phyloP scores from a whole-genome alignment of 1,140 invertebrate genomes.

The Aphaenogaster rudis region DNA sequence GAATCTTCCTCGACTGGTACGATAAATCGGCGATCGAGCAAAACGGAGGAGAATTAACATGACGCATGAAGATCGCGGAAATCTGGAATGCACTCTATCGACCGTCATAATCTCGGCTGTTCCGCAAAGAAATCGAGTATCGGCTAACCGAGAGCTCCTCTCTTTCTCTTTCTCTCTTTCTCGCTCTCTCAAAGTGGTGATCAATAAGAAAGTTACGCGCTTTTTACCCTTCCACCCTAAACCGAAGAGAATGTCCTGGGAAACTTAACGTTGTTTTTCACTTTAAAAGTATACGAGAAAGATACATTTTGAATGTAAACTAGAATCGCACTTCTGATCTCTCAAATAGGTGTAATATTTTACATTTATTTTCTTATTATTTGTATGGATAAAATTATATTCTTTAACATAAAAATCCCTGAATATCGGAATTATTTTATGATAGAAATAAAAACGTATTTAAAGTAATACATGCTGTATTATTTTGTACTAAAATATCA shows the following conservation, averaged over 20 bases:
- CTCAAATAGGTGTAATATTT: background rate
- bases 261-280: slow-evolving; percentile 16
- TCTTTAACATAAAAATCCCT: background rate
- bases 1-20: background rate
- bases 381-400: background rate
- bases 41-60: slow-evolving; percentile 59
- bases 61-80: slow-evolving; percentile 51
- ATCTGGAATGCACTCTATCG: slow-evolving; percentile 20
- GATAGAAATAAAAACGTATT: background rate
- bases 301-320: background rate
- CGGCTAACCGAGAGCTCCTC: background rate
- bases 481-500: slow-evolving; percentile 7
- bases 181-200: slow-evolving; percentile 9
- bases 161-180: slow-evolving; percentile 5
- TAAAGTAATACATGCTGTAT: background rate
- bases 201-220: slow-evolving; percentile 58
- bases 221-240: slow-evolving; percentile 37
- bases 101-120: slow-evolving; percentile 27
- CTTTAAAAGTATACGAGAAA: background rate
- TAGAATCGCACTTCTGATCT: background rate
- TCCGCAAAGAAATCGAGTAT: slow-evolving; percentile 51
- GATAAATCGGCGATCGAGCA: slow-evolving; percentile 60
- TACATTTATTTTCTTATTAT: slow-evolving; percentile 11
- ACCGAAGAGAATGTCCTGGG: slow-evolving; percentile 16
- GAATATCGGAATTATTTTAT: slow-evolving; percentile 1